These are phyloP conservation scores for Nemotelus nigrinus DNA, from an alignment of 2,888 invertebrate species.

Conservation along the genomic window DNA sequence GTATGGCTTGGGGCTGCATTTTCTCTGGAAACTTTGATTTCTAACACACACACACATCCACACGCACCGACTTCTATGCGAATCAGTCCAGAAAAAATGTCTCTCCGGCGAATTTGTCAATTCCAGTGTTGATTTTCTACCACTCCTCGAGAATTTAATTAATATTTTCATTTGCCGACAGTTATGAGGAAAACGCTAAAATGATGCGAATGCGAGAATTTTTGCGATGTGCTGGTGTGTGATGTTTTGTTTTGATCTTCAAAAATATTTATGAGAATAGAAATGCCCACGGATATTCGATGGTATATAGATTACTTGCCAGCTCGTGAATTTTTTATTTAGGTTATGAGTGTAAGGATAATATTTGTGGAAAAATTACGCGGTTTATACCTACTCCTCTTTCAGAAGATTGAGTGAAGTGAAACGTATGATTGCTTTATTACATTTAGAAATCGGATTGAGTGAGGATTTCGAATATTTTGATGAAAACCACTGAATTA, in stretches of 20 bases:
- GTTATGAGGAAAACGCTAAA: conserved; percentile 29
- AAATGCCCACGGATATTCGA: not conserved
- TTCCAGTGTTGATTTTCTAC: conserved; percentile 40
- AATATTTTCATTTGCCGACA: conserved; percentile 40
- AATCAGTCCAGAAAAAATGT: conserved; percentile 1
- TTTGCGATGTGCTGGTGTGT: not conserved
- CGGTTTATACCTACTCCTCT: no score
- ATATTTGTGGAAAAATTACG: no score
- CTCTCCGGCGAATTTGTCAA: conserved; percentile 39
- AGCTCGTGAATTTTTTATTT: no score
- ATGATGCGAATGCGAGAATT: not conserved
- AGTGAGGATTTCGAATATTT: no score
- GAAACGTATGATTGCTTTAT: no score
- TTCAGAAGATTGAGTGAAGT: no score
- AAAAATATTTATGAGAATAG: not conserved
- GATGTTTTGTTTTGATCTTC: not conserved
- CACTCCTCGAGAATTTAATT: conserved; percentile 33
- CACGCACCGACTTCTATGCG: not conserved
- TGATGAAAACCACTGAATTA: no score
- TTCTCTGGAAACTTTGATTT: conserved; percentile 39
- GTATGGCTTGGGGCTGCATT: not conserved
- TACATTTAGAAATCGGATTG: no score
- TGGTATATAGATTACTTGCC: no score
- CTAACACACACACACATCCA: conserved; percentile 27
- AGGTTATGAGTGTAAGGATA: no score